Base-by-base conservation (phyloP, 2,797 vertebrate species). In the Scarus forsteni region DNA sequence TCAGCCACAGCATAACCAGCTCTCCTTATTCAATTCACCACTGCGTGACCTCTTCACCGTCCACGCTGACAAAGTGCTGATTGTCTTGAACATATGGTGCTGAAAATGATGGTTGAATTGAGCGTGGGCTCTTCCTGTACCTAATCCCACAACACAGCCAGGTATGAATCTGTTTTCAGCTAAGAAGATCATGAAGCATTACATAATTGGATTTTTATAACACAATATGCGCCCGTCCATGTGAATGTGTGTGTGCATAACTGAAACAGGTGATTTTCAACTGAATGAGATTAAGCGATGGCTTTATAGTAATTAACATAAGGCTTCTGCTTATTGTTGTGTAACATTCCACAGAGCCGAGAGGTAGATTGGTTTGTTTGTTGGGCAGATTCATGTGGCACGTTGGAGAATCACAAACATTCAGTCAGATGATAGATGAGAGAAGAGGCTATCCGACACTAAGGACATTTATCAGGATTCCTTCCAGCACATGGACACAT, bases 201-300 rank as follows among this genome's bases (percentile, higher is more conserved):
- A 83, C 54, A 77, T 84, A 86, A 89, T 70, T 85, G 70, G 70
- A 38, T 75, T 84, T 85, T 84, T 54, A 79, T 71, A 78, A 88
- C 46, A 53, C n/a, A 67, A 40, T 73, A 75, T 69, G 74, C 27
- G 45, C 35, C n/a, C 1, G 9, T 3, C 0, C 16, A 11, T 75
- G 19, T 58, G 65, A 53, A 36, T 68, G 50, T 58, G 43, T 40
- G 55, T 60, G 56, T 55, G 44, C 38, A 7, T 53, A 19, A 46
- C 63, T 58, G 48, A 57, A 46, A 38, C 39, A 65, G 70, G 59
- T 80, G 42, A 71, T 60, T 12, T n/a, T 39, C 48, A 43, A 44
- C 39, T 60, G 50, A 61, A 14, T 10, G 44, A 8, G 59, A 55
- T 66, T 67, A 9, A 81, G 15, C 16, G 6, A 2, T 51, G 63